Conservation (phyloP, 2,888 invertebrate genomes). For the Hipparchia sbordonii region DNA sequence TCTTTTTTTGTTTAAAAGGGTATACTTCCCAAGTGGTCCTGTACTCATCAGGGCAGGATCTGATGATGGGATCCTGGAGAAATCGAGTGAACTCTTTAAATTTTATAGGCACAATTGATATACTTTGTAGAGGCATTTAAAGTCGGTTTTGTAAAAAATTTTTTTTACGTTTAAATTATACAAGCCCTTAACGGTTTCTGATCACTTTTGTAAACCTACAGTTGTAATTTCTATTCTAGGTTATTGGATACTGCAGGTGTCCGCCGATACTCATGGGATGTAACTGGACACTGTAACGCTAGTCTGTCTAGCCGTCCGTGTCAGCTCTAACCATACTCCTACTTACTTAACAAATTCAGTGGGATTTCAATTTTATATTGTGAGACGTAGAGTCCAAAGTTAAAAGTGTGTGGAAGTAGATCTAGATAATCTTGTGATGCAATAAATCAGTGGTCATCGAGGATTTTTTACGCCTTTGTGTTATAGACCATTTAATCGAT, state of each 20-base stretch:
- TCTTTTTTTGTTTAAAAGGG: too few relatives aligned
- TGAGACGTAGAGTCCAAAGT: neutral
- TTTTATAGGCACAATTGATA: too few relatives aligned
- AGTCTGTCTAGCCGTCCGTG: conserved; percentile 57
- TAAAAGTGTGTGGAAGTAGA: neutral
- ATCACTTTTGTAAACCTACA: conserved; percentile 26
- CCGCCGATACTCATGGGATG: conserved; percentile 73
- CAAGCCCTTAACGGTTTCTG: conserved; percentile 14
- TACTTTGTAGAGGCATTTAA: too few relatives aligned
- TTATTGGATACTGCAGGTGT: conserved; percentile 62
- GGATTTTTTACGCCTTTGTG: conserved; percentile 24
- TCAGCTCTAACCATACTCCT: conserved; percentile 36
- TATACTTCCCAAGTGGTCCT: too few relatives aligned
- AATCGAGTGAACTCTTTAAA: too few relatives aligned
- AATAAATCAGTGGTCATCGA: conserved; percentile 21
- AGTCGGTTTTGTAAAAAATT: too few relatives aligned
- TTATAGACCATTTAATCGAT: conserved; percentile 11
- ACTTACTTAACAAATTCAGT: conserved; percentile 21
- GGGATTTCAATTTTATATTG: conserved; percentile 27
- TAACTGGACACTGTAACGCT: conserved; percentile 59
- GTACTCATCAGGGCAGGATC: too few relatives aligned
- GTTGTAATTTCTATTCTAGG: conserved; percentile 45
- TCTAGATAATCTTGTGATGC: conserved; percentile 16
- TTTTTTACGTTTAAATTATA: neutral
- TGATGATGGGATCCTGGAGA: too few relatives aligned